A percentile compares a stretch with the other conserved stretches of the same genome.
Evolutionary conservation across 2,888 invertebrate genomes (phyloP).

Genomic region (Catotricha subobsoleta): DNA sequence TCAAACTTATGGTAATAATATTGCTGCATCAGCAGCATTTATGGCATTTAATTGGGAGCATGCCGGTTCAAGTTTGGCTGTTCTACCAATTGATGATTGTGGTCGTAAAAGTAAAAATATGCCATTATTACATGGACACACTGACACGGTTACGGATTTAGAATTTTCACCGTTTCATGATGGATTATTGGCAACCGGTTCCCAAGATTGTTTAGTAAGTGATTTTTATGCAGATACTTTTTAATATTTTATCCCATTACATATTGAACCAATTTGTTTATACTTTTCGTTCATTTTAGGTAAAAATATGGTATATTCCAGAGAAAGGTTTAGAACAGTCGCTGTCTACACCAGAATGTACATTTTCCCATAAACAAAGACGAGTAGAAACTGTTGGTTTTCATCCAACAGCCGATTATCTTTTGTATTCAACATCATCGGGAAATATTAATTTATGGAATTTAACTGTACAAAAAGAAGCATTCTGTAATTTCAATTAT

Average conservation of each 20-base stretch:
- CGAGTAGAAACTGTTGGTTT: slow-evolving; percentile 80
- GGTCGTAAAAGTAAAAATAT: slow-evolving; percentile 78
- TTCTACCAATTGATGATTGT: slow-evolving; percentile 70
- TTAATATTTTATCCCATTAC: neutral
- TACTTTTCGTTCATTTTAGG: slow-evolving; percentile 31
- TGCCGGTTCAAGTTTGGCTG: slow-evolving; percentile 74
- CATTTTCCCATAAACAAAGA: slow-evolving; percentile 64
- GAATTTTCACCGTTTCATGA: slow-evolving; percentile 93
- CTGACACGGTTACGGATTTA: slow-evolving; percentile 86
- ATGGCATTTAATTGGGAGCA: slow-evolving; percentile 94
- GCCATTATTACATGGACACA: slow-evolving; percentile 69
- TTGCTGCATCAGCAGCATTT: slow-evolving; percentile 78
- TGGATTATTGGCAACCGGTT: slow-evolving; percentile 76
- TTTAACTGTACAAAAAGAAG: slow-evolving; percentile 61
- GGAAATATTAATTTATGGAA: slow-evolving; percentile 75
- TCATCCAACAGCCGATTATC: slow-evolving; percentile 76
- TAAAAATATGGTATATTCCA: slow-evolving; percentile 83
- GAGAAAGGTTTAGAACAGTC: slow-evolving; percentile 60
- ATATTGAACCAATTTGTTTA: neutral
- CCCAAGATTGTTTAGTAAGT: slow-evolving; percentile 62
- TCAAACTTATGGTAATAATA: slow-evolving; percentile 89
- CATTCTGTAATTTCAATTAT: slow-evolving; percentile 41
- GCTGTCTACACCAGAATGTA: slow-evolving; percentile 58
- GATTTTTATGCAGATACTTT: neutral
- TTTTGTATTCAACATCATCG: slow-evolving; percentile 73